Percentiles rank a stretch among this genome's conserved stretches.
Conservation (phyloP, 1,140 invertebrate genomes). For the Hylyphantes graminicola region DNA sequence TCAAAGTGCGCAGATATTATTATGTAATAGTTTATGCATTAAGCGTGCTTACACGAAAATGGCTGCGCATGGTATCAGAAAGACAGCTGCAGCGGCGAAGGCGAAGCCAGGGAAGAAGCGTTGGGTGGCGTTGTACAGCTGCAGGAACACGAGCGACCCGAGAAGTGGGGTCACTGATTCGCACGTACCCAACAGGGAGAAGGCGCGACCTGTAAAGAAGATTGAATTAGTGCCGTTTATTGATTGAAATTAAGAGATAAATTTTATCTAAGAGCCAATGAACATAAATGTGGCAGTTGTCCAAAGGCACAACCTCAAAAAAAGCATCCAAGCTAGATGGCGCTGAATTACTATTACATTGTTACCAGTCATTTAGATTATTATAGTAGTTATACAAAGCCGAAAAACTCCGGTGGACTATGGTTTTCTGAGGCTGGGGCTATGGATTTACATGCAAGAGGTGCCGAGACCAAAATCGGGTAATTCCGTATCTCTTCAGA, state of each 20-base stretch:
- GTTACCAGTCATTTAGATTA: neutral
- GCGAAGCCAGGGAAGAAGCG: conserved; percentile 16
- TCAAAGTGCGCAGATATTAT: too few relatives aligned
- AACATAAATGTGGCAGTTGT: neutral
- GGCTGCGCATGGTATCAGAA: neutral
- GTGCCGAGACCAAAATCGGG: too few relatives aligned
- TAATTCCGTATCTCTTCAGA: too few relatives aligned
- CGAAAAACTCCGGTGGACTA: too few relatives aligned
- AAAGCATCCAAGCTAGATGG: too few relatives aligned
- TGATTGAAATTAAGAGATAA: neutral
- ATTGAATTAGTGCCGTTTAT: neutral
- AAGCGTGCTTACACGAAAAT: conserved; percentile 11
- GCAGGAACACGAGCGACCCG: conserved; percentile 17
- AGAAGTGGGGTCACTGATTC: conserved; percentile 12
- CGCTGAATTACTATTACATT: neutral
- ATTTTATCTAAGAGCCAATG: neutral
- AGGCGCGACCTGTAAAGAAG: conserved; percentile 10
- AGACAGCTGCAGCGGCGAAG: neutral
- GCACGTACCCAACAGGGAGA: conserved; percentile 34
- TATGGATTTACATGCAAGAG: too few relatives aligned
- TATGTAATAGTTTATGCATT: neutral
- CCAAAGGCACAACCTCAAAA: neutral
- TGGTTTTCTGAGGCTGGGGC: too few relatives aligned
- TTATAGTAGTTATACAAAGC: too few relatives aligned
- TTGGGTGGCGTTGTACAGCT: conserved; percentile 4